phyloP scores from a whole-genome alignment of 2,113 vertebrate genomes.

The Copsychus sechellarum region DNA sequence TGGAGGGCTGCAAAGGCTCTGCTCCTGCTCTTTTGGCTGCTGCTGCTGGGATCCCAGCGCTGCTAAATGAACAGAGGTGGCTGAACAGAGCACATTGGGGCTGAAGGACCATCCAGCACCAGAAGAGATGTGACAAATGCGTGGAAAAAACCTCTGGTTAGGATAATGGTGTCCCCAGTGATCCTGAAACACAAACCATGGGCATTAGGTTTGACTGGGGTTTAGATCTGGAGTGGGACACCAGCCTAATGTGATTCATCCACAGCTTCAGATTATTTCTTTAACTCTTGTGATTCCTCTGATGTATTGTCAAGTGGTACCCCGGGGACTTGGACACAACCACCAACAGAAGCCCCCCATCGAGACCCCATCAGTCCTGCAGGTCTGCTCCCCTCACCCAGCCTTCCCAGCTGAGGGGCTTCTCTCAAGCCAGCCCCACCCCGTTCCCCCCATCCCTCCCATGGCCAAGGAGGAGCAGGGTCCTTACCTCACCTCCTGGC shows the following conservation, averaged over 20 bases:
- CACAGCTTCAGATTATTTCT: neutral
- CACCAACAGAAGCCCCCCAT: neutral
- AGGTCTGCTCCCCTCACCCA: neutral
- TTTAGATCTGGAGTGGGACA: neutral
- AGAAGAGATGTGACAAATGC: neutral
- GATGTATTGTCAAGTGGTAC: too few relatives aligned
- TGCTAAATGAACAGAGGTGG: neutral
- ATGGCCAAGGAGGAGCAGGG: neutral
- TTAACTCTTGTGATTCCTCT: neutral
- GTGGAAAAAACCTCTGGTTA: neutral
- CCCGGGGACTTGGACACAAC: neutral
- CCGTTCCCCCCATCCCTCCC: neutral
- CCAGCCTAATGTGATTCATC: neutral
- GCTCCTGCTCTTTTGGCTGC: neutral
- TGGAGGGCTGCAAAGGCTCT: neutral
- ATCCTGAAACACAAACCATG: rapidly evolving
- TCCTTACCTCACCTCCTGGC: slow-evolving; percentile 94
- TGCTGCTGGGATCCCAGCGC: neutral
- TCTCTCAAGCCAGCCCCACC: neutral
- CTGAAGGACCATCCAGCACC: neutral
- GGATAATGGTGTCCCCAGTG: neutral
- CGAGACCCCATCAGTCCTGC: rapidly evolving
- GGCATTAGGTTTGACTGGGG: neutral
- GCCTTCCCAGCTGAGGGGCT: neutral
- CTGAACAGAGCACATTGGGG: neutral